Evolutionary conservation across 1,140 invertebrate genomes (phyloP), one percentile per base, ranked within the genome.

Genomic region (Octopus bimaculoides): DNA sequence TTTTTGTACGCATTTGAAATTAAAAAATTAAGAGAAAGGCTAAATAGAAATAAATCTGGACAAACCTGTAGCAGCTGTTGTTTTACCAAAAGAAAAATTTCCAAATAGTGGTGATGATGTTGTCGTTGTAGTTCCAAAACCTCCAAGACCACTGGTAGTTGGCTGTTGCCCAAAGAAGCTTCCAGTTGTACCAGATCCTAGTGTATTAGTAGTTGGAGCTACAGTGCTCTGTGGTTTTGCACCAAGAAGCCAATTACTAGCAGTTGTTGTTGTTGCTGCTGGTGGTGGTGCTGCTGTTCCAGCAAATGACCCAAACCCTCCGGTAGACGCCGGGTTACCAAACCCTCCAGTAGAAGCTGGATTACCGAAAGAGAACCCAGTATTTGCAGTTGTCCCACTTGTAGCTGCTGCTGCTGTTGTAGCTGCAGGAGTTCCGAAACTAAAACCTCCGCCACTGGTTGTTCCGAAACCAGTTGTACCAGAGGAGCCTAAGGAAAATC

Each of bases 321-420:
- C 26, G 26, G 26, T 41, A 41, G 26, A 41, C 26, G 26, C 26
- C 0, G 26, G 26, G 26, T 41, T 41, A 41, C 26, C 26, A 52
- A 41, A 41, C 52, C 17, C 41, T 54, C 10, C 76, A 52, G 73
- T 74, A 9, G 73, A 20, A 6, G 78, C 9, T 17, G 78, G 52
- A 69, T 78, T 82, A 5, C 81, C 81, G 55, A 82, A 82, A 20
- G 5, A 53, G 54, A 81, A 81, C 3, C 76, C 66, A 52, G 54
- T 7, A 52, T 26, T 26, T 26, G 61, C 79, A 52, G 66, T 84
- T 75, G 75, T 20, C 20, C 79, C 56, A 76, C 75, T 80, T 52
- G 86, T 80, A 55, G 84, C 56, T 71, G 80, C 81, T 79, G 85
- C 85, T 83, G 78, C 77, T n/a, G 80, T 75, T 8, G 80, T 52